Evolutionary conservation across 2,888 invertebrate genomes (phyloP).

Genomic region (Trichacis sp.): DNA sequence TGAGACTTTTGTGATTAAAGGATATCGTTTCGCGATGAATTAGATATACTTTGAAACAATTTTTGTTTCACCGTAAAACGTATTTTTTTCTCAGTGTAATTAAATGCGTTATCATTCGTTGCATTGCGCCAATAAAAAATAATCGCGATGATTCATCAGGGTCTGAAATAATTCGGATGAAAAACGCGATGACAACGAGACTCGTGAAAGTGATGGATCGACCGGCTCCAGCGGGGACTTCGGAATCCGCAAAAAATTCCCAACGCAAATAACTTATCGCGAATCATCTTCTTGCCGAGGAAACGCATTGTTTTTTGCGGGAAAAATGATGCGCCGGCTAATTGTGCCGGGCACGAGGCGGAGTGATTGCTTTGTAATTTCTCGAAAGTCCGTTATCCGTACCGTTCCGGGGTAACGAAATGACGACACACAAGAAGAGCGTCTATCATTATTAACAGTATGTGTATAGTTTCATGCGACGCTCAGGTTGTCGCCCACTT

Average conservation of each 20-base stretch:
- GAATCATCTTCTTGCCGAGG: neutral
- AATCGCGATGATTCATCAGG: neutral
- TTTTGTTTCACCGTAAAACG: too few species aligned
- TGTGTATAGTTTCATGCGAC: too few species aligned
- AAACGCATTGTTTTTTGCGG: neutral
- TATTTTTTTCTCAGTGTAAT: too few species aligned
- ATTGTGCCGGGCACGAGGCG: conserved; percentile 35
- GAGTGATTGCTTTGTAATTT: conserved; percentile 49
- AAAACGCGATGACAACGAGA: neutral
- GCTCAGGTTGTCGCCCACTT: too few species aligned
- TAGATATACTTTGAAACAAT: too few species aligned
- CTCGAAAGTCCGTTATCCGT: conserved; percentile 48
- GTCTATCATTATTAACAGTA: conserved; percentile 36
- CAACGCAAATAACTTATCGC: neutral
- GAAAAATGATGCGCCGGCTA: conserved; percentile 35
- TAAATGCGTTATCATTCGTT: neutral
- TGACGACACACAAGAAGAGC: conserved; percentile 28
- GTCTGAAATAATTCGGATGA: neutral
- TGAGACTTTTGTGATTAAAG: too few species aligned
- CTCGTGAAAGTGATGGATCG: neutral
- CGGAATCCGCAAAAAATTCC: neutral
- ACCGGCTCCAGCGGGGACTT: neutral
- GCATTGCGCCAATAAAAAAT: neutral
- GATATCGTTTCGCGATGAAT: too few species aligned
- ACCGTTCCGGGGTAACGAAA: too few species aligned